Evolutionary conservation across 1,140 invertebrate species (phyloP).

Genomic region (Pentalonia nigronervosa): DNA sequence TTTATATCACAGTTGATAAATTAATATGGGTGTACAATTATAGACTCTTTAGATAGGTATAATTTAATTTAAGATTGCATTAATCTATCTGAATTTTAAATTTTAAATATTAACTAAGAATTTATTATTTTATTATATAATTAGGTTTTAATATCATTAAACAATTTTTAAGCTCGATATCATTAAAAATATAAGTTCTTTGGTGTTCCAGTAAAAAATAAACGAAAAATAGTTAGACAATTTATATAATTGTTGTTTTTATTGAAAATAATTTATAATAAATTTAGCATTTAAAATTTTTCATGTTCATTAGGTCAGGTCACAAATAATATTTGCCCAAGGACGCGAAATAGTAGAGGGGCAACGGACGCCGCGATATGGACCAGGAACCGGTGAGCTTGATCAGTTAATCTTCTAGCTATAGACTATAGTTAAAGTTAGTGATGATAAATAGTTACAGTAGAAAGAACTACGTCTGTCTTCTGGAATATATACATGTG

Average conservation of each 20-base stretch:
- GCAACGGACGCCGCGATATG: conserved; percentile 52
- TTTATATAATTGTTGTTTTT: conserved; percentile 3
- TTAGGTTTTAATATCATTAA: background rate
- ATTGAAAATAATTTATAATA: conserved; percentile 39
- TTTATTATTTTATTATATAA: background rate
- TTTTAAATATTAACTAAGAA: background rate
- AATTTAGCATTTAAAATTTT: conserved; percentile 42
- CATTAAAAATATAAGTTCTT: background rate
- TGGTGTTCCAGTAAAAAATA: background rate
- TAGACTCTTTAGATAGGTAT: background rate
- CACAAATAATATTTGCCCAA: conserved; percentile 51
- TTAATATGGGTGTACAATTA: background rate
- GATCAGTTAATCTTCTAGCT: conserved; percentile 54
- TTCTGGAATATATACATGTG: background rate
- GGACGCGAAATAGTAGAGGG: conserved; percentile 43
- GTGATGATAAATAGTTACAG: conserved; percentile 49
- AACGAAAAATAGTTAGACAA: background rate
- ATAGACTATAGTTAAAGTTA: conserved; percentile 45
- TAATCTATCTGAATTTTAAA: background rate
- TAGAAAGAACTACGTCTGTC: conserved; percentile 30
- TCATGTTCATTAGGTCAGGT: conserved; percentile 54
- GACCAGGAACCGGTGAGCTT: conserved; percentile 53
- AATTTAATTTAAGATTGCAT: background rate
- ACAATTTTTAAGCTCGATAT: background rate
- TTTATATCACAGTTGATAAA: background rate